Conservation (phyloP, 2,797 vertebrate genomes). For the Danio aesculapii region DNA sequence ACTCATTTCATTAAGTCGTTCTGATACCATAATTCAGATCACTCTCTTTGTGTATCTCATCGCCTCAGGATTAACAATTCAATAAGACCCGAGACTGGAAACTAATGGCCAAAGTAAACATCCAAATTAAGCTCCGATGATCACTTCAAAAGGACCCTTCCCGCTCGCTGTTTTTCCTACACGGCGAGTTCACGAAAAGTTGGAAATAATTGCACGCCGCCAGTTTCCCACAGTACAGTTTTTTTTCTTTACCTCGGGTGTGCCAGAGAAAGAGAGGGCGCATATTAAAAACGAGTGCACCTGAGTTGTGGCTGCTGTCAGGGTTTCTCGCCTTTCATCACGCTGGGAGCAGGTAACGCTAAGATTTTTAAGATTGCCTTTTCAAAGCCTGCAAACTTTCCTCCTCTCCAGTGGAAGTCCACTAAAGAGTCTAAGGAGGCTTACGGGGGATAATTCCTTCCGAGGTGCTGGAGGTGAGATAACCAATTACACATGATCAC, state of each 20-base stretch:
- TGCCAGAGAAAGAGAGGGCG: constrained; percentile 70
- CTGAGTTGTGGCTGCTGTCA: constrained; percentile 67
- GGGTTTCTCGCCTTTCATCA: constrained; percentile 74
- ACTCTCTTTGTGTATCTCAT: constrained; percentile 66
- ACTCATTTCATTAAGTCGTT: constrained; percentile 76
- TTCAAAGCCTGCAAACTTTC: constrained; percentile 78
- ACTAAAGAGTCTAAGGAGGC: constrained; percentile 79
- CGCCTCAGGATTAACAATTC: constrained; percentile 74
- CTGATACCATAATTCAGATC: constrained; percentile 76
- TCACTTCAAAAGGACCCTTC: constrained; percentile 37
- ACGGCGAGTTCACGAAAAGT: constrained; percentile 58
- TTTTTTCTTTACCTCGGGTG: neutral
- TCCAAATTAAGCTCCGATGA: constrained; percentile 39
- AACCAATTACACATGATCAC: constrained; percentile 84
- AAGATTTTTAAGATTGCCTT: constrained; percentile 75
- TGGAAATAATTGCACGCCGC: constrained; percentile 61
- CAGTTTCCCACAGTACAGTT: constrained; percentile 49
- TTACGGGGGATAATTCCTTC: constrained; percentile 78
- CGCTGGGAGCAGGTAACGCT: constrained; percentile 68
- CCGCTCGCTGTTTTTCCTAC: constrained; percentile 9
- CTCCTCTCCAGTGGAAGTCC: constrained; percentile 71
- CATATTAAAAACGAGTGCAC: constrained; percentile 71
- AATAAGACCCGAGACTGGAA: constrained; percentile 68
- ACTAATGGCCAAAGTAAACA: constrained; percentile 55
- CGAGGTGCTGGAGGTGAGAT: constrained; percentile 79